Percentiles rank a stretch among this genome's conserved stretches.
These are phyloP conservation scores for Chaetogeoica ovagalla DNA, from an alignment of 2,888 invertebrate species.

Conservation along the genomic window DNA sequence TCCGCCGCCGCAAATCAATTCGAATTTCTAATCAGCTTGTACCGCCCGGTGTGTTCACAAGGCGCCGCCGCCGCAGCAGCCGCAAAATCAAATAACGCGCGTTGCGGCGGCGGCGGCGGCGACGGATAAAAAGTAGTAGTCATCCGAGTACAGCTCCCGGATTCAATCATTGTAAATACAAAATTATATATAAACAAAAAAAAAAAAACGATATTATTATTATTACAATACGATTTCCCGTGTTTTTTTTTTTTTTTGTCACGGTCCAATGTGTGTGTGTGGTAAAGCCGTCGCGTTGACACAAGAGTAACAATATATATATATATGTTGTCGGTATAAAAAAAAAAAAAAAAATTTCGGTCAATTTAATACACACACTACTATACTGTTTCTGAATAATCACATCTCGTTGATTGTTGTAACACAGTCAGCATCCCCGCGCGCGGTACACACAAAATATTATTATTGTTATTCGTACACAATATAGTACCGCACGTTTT, in stretches of 20 bases:
- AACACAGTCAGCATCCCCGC: too few relatives aligned
- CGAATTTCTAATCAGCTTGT: conserved; percentile 43
- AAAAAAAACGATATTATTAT: neutral
- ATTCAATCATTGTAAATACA: conserved; percentile 8
- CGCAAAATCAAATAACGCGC: conserved; percentile 51
- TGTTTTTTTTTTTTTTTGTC: neutral
- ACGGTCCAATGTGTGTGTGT: conserved; percentile 9
- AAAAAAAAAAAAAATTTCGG: conserved; percentile 30
- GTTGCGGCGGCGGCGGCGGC: neutral
- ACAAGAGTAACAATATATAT: neutral
- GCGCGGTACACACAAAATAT: neutral
- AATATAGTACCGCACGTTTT: too few relatives aligned
- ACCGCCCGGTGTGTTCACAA: neutral
- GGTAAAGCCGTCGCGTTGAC: conserved; percentile 22
- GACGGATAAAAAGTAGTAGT: conserved; percentile 44
- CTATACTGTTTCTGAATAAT: neutral
- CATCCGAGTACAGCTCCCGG: neutral
- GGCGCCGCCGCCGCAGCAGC: conserved; percentile 14
- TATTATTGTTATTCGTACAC: too few relatives aligned
- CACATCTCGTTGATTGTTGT: neutral
- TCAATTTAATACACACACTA: conserved; percentile 10
- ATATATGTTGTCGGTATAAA: neutral
- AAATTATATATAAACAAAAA: neutral
- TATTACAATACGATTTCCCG: conserved; percentile 18
- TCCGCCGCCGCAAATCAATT: neutral